phyloP scores from a whole-genome alignment of 2,888 invertebrate genomes.

The Tuta absoluta region DNA sequence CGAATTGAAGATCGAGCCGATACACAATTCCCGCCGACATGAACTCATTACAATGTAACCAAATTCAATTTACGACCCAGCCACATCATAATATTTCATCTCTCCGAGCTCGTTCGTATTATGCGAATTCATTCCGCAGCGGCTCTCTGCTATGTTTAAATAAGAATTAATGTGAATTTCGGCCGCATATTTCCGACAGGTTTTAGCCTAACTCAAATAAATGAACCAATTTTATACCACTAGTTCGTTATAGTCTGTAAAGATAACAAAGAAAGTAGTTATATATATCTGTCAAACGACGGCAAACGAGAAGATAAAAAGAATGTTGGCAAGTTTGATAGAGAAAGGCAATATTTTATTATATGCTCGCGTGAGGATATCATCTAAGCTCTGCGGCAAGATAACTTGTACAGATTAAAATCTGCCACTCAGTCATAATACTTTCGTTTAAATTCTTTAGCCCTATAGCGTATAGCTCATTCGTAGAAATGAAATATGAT shows the following conservation, averaged over 20 bases:
- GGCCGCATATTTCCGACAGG: conserved; percentile 40
- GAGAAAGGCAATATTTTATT: too few species aligned
- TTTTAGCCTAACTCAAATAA: conserved; percentile 31
- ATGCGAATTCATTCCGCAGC: conserved; percentile 51
- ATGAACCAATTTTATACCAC: conserved; percentile 21
- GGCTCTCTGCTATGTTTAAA: conserved; percentile 51
- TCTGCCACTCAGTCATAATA: too few species aligned
- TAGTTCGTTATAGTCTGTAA: background rate
- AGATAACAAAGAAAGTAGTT: too few species aligned
- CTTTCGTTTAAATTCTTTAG: too few species aligned
- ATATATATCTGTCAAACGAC: too few species aligned
- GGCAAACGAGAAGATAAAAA: too few species aligned
- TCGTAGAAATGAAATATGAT: too few species aligned
- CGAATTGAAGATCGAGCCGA: conserved; percentile 74
- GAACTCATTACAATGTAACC: conserved; percentile 77
- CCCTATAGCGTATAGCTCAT: too few species aligned
- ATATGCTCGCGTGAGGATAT: too few species aligned
- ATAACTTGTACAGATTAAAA: too few species aligned
- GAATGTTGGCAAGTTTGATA: too few species aligned
- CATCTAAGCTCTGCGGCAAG: too few species aligned
- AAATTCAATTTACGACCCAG: conserved; percentile 74
- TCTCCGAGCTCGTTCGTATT: conserved; percentile 47
- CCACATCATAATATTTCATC: conserved; percentile 74
- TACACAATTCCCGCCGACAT: conserved; percentile 67
- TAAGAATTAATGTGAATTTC: conserved; percentile 50